phyloP scores from a whole-genome alignment of 1,140 invertebrate species.

The Cyphomyrmex costatus region DNA sequence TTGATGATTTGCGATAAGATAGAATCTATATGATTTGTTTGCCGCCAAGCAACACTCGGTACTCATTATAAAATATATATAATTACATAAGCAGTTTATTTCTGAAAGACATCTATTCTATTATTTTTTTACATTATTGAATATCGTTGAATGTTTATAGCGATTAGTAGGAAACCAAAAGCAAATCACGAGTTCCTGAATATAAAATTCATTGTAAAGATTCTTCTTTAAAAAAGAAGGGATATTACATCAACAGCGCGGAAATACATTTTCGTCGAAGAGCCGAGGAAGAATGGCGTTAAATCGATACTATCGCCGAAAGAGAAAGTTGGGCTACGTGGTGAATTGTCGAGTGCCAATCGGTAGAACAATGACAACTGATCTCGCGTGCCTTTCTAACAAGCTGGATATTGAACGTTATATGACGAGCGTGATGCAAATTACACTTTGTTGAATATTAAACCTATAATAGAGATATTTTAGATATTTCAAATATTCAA shows the following conservation, averaged over 20 bases:
- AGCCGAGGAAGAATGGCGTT: slow-evolving; percentile 21
- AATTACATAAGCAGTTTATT: slow-evolving; percentile 14
- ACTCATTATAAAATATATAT: background rate
- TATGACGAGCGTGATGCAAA: slow-evolving; percentile 34
- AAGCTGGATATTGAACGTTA: slow-evolving; percentile 73
- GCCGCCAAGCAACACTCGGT: background rate
- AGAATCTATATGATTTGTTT: slow-evolving; percentile 2
- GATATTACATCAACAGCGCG: background rate
- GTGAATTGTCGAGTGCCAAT: slow-evolving; percentile 69
- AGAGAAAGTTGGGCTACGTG: slow-evolving; percentile 77
- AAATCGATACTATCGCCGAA: slow-evolving; percentile 72
- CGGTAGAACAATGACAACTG: slow-evolving; percentile 75
- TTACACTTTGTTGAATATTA: background rate
- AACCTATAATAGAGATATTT: background rate
- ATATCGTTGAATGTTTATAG: background rate
- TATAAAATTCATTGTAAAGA: background rate
- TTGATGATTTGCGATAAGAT: slow-evolving; percentile 2
- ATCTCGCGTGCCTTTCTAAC: slow-evolving; percentile 73
- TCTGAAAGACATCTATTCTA: background rate
- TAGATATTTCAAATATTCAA: background rate
- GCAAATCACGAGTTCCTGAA: background rate
- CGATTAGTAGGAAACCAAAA: background rate
- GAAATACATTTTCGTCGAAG: slow-evolving; percentile 9
- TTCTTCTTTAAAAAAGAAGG: background rate
- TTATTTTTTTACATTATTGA: slow-evolving; percentile 3